These are phyloP conservation scores for Suricata suricatta DNA, from an alignment of 2,113 vertebrate species.

Conservation along the genomic window DNA sequence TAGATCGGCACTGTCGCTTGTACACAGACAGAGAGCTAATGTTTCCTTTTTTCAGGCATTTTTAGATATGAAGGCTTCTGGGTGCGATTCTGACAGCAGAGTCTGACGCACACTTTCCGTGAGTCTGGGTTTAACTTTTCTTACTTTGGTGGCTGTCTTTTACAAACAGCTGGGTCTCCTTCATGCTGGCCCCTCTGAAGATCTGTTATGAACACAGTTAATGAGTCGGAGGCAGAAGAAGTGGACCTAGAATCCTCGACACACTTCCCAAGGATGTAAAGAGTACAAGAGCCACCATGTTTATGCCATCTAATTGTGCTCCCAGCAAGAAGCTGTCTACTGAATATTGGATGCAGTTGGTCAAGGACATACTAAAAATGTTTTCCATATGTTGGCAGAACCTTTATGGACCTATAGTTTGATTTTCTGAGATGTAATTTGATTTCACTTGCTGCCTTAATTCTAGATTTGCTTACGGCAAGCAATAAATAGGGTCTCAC, in stretches of 20 bases:
- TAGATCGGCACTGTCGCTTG: background rate
- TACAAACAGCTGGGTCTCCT: background rate
- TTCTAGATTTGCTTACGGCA: slow-evolving; percentile 20
- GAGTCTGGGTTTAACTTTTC: background rate
- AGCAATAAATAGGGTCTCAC: slow-evolving; percentile 27
- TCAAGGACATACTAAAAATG: slow-evolving; percentile 16
- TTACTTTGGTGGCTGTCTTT: background rate
- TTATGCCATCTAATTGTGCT: background rate
- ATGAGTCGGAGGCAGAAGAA: background rate
- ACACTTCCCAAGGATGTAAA: background rate
- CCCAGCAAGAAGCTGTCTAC: background rate
- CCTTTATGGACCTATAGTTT: slow-evolving; percentile 32
- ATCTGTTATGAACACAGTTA: slow-evolving; percentile 32
- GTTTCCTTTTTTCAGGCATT: background rate
- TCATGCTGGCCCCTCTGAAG: background rate
- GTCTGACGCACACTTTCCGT: slow-evolving; percentile 8
- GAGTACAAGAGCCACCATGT: background rate
- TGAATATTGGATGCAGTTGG: background rate
- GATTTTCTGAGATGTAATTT: slow-evolving; percentile 56
- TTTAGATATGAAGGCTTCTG: background rate
- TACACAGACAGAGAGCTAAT: background rate
- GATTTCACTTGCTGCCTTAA: slow-evolving; percentile 37
- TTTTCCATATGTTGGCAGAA: slow-evolving; percentile 55
- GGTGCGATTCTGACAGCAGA: background rate
- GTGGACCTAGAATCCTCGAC: background rate